Conservation (phyloP, 2,797 vertebrate genomes). For the Cossypha dichroa region DNA sequence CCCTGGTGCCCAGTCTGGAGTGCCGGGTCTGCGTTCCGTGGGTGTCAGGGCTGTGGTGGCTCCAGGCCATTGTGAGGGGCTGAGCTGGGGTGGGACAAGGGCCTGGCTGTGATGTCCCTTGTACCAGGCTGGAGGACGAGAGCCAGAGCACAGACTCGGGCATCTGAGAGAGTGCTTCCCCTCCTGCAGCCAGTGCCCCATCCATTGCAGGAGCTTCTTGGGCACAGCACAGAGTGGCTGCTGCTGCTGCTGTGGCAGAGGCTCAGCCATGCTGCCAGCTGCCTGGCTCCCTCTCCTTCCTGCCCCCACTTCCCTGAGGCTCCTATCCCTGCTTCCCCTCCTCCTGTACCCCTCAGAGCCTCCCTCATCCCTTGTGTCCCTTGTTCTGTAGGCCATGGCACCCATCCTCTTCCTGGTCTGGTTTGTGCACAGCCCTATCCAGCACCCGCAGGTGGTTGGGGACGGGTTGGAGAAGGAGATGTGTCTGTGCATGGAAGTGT, state of each 20-base stretch:
- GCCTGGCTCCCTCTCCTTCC: neutral
- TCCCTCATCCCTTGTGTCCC: neutral
- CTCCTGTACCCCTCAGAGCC: neutral
- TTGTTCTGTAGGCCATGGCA: neutral
- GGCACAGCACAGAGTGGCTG: neutral
- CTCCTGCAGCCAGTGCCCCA: neutral
- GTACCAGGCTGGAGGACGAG: accelerated
- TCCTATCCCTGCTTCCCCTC: neutral
- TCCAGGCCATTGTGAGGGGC: neutral
- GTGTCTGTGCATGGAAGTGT: accelerated
- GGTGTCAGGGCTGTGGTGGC: neutral
- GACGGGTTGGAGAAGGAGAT: neutral
- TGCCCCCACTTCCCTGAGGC: neutral
- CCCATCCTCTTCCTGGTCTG: neutral
- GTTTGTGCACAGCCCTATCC: neutral
- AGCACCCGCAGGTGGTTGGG: accelerated
- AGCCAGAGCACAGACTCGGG: accelerated
- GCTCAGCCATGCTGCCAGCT: neutral
- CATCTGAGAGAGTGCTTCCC: accelerated
- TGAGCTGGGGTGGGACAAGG: neutral
- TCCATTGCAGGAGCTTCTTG: accelerated
- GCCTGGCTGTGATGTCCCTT: neutral
- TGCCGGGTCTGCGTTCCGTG: accelerated
- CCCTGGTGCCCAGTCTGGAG: neutral
- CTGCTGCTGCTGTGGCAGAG: neutral